A percentile compares a stretch with the other conserved stretches of the same genome.
phyloP scores from a whole-genome alignment of 1,140 invertebrate genomes.

The Chelonus insularis region DNA sequence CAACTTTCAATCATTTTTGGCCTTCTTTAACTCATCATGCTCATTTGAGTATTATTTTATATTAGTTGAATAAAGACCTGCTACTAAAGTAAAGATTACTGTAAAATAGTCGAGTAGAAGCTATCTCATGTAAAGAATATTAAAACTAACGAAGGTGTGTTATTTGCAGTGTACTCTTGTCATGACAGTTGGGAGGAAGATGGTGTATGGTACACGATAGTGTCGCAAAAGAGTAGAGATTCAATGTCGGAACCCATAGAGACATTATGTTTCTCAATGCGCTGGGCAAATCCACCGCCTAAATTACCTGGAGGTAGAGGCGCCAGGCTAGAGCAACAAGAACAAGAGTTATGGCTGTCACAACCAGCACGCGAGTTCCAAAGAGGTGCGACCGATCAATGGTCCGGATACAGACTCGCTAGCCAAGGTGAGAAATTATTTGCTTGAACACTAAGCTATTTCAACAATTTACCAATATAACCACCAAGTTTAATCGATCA shows the following conservation, averaged over 20 bases:
- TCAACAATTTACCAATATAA: background rate
- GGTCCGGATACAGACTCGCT: slow-evolving; percentile 49
- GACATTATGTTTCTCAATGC: slow-evolving; percentile 54
- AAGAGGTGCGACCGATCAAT: slow-evolving; percentile 43
- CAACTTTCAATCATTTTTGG: too few relatives aligned
- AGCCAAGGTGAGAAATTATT: slow-evolving; percentile 46
- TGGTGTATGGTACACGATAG: slow-evolving; percentile 64
- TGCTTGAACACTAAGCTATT: background rate
- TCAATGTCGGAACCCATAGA: slow-evolving; percentile 36
- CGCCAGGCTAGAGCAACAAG: slow-evolving; percentile 35
- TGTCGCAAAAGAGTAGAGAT: slow-evolving; percentile 55
- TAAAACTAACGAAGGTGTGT: too few relatives aligned
- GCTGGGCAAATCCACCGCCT: slow-evolving; percentile 30
- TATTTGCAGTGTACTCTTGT: slow-evolving; percentile 62
- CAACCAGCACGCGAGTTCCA: slow-evolving; percentile 46
- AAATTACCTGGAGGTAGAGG: slow-evolving; percentile 36
- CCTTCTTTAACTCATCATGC: too few relatives aligned
- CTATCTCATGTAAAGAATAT: too few relatives aligned
- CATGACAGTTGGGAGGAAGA: slow-evolving; percentile 67
- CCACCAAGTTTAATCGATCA: too few relatives aligned
- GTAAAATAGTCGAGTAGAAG: background rate
- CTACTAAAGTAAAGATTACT: background rate
- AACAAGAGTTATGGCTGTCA: slow-evolving; percentile 48
- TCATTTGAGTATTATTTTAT: too few relatives aligned
- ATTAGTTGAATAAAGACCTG: too few relatives aligned